phyloP scores from a whole-genome alignment of 2,888 invertebrate species.

The Lingula anatina region DNA sequence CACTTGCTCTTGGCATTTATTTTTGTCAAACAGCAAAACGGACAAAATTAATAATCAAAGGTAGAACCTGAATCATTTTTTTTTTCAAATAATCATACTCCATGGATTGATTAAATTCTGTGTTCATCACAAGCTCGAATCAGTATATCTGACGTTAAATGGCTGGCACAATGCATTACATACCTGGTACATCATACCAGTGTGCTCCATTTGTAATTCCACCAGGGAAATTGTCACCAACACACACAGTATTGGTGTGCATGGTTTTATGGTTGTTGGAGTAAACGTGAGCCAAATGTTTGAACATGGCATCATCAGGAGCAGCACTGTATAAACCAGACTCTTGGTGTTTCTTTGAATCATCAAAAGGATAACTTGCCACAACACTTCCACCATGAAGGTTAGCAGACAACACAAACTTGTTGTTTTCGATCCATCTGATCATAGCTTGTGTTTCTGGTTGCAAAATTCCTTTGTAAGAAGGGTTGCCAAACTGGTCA shows the following conservation, averaged over 20 bases:
- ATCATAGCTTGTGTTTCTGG: constrained; percentile 85
- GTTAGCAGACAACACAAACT: constrained; percentile 89
- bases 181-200: constrained; percentile 50
- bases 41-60: too few relatives aligned
- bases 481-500: constrained; percentile 88
- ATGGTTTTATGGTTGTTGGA: constrained; percentile 71
- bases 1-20: too few relatives aligned
- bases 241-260: constrained; percentile 67
- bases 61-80: too few relatives aligned
- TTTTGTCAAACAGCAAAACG: too few relatives aligned
- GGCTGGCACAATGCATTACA: too few relatives aligned
- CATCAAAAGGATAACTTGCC: constrained; percentile 92
- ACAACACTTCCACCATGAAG: constrained; percentile 89
- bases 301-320: constrained; percentile 79
- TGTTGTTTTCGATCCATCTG: constrained; percentile 89
- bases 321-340: constrained; percentile 24
- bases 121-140: too few relatives aligned
- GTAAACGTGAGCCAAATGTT: constrained; percentile 71
- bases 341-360: constrained; percentile 20
- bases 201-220: constrained; percentile 44
- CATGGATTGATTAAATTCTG: too few relatives aligned
- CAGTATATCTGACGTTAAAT: too few relatives aligned
- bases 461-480: constrained; percentile 58
- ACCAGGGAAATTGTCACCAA: constrained; percentile 27
- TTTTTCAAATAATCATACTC: too few relatives aligned